These are phyloP conservation scores for Mastigias papua DNA, from an alignment of 30 jellyfish, hydroid and myxozoan species.

Conservation along the genomic window DNA sequence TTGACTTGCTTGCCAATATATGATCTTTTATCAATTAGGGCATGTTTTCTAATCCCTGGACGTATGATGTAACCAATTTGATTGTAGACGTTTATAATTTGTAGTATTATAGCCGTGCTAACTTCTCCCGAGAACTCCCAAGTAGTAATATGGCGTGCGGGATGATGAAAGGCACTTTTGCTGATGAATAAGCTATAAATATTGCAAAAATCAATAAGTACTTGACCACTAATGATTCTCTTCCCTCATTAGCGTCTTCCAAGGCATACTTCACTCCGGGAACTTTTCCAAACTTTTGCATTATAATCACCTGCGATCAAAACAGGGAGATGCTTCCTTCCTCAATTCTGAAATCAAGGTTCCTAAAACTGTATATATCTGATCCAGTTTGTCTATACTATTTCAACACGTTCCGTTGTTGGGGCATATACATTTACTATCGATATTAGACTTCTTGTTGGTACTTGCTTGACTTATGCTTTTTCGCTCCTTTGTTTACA, in stretches of 20 bases:
- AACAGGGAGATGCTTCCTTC: conserved; percentile 46
- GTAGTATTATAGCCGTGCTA: too few relatives aligned
- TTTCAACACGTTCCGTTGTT: conserved; percentile 36
- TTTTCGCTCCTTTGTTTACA: not conserved
- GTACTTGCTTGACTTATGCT: conserved; percentile 13
- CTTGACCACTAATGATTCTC: conserved; percentile 44
- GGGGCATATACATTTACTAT: conserved; percentile 50
- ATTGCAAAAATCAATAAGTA: conserved; percentile 35
- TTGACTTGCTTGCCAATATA: conserved; percentile 23
- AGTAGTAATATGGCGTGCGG: conserved; percentile 49
- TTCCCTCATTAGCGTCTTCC: conserved; percentile 34
- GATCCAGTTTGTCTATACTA: conserved; percentile 13
- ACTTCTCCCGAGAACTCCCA: conserved; percentile 48
- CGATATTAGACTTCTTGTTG: conserved; percentile 29
- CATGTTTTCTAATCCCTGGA: conserved; percentile 19
- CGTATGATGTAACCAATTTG: conserved; percentile 20
- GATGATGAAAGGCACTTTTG: conserved; percentile 51
- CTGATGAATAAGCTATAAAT: conserved; percentile 40
- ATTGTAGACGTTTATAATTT: conserved; percentile 3
- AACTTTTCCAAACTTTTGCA: conserved; percentile 42
- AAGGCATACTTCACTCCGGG: conserved; percentile 47
- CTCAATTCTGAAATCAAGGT: conserved; percentile 21
- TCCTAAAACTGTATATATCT: conserved; percentile 33
- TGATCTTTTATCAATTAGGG: conserved; percentile 1
- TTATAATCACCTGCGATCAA: conserved; percentile 28